phyloP scores from a whole-genome alignment of 2,113 vertebrate species.

The Laticauda laticaudata region DNA sequence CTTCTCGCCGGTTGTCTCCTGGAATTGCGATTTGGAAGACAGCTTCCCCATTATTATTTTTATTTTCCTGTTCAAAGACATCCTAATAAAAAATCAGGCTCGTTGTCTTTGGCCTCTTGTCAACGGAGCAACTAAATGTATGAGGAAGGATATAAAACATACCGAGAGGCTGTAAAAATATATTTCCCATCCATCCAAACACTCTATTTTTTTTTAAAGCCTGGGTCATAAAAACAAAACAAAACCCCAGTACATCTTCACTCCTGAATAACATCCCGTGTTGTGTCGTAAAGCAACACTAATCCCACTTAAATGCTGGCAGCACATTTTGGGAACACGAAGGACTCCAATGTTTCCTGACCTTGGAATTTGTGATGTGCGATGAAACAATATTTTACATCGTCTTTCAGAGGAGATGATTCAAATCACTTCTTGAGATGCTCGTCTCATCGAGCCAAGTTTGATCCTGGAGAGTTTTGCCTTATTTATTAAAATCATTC shows the following conservation, averaged over 20 bases:
- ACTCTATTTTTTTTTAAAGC: background rate
- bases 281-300: background rate
- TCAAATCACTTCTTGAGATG: background rate
- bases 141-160: background rate
- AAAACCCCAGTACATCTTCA: background rate
- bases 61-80: background rate
- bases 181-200: background rate
- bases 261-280: background rate
- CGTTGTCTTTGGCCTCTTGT: background rate
- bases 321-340: background rate
- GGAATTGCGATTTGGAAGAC: background rate
- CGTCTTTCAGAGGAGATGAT: background rate
- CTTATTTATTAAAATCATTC: background rate
- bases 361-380: background rate
- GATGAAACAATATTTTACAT: background rate
- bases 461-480: background rate
- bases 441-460: background rate
- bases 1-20: background rate
- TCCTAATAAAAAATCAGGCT: background rate
- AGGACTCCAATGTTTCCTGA: background rate
- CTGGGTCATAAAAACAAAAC: background rate
- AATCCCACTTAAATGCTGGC: background rate
- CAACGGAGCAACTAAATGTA: background rate
- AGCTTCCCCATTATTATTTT: background rate
- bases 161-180: background rate